These are phyloP conservation scores for Spicauda simplicius DNA, from an alignment of 2,888 invertebrate species.

Conservation along the genomic window DNA sequence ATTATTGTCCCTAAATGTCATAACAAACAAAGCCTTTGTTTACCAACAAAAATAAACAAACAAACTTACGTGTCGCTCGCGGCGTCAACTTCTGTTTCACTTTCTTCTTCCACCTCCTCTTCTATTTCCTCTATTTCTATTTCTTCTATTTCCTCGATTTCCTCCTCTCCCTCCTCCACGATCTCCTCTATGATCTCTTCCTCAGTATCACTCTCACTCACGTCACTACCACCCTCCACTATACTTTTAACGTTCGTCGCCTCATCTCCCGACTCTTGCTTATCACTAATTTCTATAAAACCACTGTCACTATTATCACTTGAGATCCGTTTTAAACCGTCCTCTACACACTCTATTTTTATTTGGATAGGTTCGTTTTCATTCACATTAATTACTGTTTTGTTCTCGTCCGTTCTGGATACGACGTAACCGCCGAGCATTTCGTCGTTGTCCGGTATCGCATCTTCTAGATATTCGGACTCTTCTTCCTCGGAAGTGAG, in stretches of 20 bases:
- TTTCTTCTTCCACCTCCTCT: constrained; percentile 36
- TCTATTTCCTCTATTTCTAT: constrained; percentile 52
- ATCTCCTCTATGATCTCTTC: constrained; percentile 57
- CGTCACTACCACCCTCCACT: constrained; percentile 48
- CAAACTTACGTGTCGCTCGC: constrained; percentile 58
- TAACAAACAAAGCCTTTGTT: constrained; percentile 10
- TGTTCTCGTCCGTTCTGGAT: constrained; percentile 57
- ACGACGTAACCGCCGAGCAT: constrained; percentile 58
- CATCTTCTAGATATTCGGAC: constrained; percentile 68
- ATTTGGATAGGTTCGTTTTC: constrained; percentile 56
- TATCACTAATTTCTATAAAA: constrained; percentile 73
- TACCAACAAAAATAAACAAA: constrained; percentile 14
- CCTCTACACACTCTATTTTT: constrained; percentile 56
- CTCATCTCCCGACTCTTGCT: constrained; percentile 60
- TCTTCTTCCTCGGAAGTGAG: constrained; percentile 67
- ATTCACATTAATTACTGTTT: constrained; percentile 64
- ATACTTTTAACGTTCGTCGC: constrained; percentile 54
- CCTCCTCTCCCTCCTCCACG: constrained; percentile 62
- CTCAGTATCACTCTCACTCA: constrained; percentile 49
- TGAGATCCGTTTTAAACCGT: constrained; percentile 63
- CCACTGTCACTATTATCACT: constrained; percentile 83
- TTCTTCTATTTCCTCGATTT: constrained; percentile 57
- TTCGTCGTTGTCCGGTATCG: constrained; percentile 63
- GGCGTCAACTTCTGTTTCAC: constrained; percentile 49
- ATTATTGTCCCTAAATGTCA: no score